A percentile compares a stretch with the other conserved stretches of the same genome.
Conservation (phyloP, 2,113 vertebrate species). For the Malurus cyaneus region DNA sequence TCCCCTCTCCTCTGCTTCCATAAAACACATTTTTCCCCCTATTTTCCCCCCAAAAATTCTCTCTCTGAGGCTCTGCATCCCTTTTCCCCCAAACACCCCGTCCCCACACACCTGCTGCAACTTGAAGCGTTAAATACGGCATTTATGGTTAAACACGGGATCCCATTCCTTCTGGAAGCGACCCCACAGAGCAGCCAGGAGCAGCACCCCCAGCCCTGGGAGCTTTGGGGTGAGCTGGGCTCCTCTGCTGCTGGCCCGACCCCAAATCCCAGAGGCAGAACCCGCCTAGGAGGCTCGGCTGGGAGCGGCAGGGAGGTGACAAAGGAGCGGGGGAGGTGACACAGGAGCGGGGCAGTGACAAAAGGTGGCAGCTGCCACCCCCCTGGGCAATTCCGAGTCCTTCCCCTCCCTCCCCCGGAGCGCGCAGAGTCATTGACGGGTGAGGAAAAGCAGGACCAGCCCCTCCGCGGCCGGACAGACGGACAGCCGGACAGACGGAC, state of each 20-base stretch:
- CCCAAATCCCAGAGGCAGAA: not conserved
- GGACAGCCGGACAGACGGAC: not conserved
- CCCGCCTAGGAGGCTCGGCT: not conserved
- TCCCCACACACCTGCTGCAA: not conserved
- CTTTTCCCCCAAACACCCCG: not conserved
- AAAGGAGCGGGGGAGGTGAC: not conserved
- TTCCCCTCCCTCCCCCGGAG: not conserved
- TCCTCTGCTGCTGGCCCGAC: not conserved
- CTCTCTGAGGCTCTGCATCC: not conserved
- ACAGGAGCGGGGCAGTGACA: not conserved
- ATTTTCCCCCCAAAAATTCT: not conserved
- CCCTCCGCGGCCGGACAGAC: not conserved
- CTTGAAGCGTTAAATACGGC: not conserved
- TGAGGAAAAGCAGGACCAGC: not conserved
- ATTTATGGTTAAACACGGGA: fast-evolving
- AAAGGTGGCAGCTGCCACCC: not conserved
- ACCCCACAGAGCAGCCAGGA: not conserved
- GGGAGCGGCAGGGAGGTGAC: not conserved
- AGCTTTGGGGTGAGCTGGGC: not conserved
- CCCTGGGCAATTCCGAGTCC: not conserved
- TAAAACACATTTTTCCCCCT: not conserved
- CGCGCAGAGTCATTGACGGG: not conserved
- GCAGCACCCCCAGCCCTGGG: not conserved
- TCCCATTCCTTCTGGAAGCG: not conserved
- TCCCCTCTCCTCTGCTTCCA: not conserved